Percentiles rank a stretch among this genome's conserved stretches.
Conservation (phyloP, 2,113 vertebrate species). For the Oryzias curvinotus region DNA sequence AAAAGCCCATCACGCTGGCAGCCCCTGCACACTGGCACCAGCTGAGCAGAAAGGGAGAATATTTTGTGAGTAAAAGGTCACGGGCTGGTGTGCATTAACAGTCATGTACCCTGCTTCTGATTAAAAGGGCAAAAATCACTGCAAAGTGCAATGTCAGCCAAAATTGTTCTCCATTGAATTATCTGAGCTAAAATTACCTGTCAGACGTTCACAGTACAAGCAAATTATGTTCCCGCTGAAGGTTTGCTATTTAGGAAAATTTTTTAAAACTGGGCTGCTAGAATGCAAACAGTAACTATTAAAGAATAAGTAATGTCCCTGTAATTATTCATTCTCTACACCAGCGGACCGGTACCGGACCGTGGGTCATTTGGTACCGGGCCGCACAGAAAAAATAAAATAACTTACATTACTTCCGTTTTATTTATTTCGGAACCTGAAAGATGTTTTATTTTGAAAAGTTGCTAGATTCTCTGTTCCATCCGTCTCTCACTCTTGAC, state of each 20-base stretch:
- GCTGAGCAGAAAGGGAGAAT: constrained; percentile 21
- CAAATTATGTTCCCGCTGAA: constrained; percentile 32
- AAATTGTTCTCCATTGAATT: constrained; percentile 37
- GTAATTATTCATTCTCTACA: not conserved
- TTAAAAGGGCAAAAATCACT: constrained; percentile 47
- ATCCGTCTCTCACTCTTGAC: too few relatives aligned
- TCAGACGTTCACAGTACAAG: constrained; percentile 1
- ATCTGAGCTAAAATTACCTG: constrained; percentile 47
- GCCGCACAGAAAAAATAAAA: too few relatives aligned
- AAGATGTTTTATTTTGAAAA: too few relatives aligned
- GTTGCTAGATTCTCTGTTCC: too few relatives aligned
- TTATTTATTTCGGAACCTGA: too few relatives aligned
- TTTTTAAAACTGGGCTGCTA: not conserved
- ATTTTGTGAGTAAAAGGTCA: constrained; percentile 58
- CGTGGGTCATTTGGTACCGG: too few relatives aligned
- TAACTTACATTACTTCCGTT: too few relatives aligned
- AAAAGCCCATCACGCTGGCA: constrained; percentile 32
- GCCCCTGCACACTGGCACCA: constrained; percentile 34
- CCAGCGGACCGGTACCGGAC: too few relatives aligned
- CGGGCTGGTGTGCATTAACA: constrained; percentile 35
- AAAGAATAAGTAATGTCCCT: not conserved
- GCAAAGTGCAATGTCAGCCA: constrained; percentile 45
- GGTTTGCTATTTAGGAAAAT: constrained; percentile 1
- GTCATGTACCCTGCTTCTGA: constrained; percentile 41
- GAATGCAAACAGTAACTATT: constrained; percentile 14